phyloP scores from a whole-genome alignment of 2,888 invertebrate genomes.

The Hirtodrosophila histrioides region DNA sequence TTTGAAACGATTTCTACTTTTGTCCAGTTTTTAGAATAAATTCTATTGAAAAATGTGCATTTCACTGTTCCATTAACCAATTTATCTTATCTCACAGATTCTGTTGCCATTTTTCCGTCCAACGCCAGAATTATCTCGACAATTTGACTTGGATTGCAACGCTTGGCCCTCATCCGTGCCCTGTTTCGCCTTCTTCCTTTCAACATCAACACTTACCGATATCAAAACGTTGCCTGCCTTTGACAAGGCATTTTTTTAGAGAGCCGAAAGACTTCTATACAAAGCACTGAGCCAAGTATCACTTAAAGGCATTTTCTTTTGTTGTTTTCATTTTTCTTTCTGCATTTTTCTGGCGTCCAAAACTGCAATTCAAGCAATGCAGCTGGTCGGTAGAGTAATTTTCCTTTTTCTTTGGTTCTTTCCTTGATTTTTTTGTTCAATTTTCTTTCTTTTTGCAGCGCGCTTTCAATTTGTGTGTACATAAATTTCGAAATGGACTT shows the following conservation, averaged over 20 bases:
- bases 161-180: neutral
- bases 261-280: slow-evolving; percentile 21
- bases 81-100: neutral
- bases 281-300: slow-evolving; percentile 47
- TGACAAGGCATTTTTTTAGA: slow-evolving; percentile 41
- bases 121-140: neutral
- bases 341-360: slow-evolving; percentile 7
- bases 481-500: slow-evolving; percentile 80
- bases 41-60: no score
- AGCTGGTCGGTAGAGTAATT: slow-evolving; percentile 24
- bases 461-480: slow-evolving; percentile 76
- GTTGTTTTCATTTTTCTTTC: slow-evolving; percentile 26
- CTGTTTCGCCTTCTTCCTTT: neutral
- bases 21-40: no score
- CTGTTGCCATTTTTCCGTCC: neutral
- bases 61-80: neutral
- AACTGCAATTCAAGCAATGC: slow-evolving; percentile 62
- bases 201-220: slow-evolving; percentile 16
- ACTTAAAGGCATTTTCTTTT: slow-evolving; percentile 51
- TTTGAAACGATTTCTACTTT: no score
- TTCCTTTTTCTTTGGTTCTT: slow-evolving; percentile 10
- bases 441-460: slow-evolving; percentile 40
- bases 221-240: slow-evolving; percentile 37
- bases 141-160: slow-evolving; percentile 20
- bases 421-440: slow-evolving; percentile 5